Base-by-base conservation (phyloP, 2,797 vertebrate genomes). In the Triplophysa bombifrons region DNA sequence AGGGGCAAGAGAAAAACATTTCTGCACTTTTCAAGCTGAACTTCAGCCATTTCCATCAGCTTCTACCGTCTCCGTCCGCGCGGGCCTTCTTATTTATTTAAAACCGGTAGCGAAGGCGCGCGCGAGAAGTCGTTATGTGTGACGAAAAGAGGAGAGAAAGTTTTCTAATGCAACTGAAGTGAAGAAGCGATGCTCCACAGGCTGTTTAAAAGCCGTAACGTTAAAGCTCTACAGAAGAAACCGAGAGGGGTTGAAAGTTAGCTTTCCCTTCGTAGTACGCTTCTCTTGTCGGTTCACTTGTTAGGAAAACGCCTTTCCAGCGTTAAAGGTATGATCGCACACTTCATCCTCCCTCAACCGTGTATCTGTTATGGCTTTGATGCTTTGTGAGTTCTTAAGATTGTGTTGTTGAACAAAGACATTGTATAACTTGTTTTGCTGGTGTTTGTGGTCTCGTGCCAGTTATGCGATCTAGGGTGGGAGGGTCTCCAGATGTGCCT, bases 371-470 rank as follows among this genome's bases (percentile, higher is more conserved):
- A 13, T n/a, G 10, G 55, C 48, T 4, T 50, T 34, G 5, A 11
- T 25, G 16, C 17, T 60, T 66, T 5, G 44, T 17, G n/a, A 22
- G 8, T 20, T 64, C 20, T 64, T 50, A 14, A 55, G 20, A 65
- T 55, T 53, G 34, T 58, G 50, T 66, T 2, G 13, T 55, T 71
- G 64, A 68, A 87, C 87, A 86, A 78, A 53, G 55, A 69, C 78
- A 89, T 92, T 93, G 91, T 93, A 89, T 92, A 93, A 93, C 87
- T 93, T 92, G 90, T 93, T 93, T 93, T 92, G 89, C 88, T 93
- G 90, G 89, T 88, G 83, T 89, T 88, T 83, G 87, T 87, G 82
- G 84, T 87, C 85, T 88, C 89, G 82, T 91, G 91, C 91, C 92
- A 93, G 90, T 89, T 61, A 88, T 87, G 88, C 84, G 86, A 84